Conservation (phyloP, 1,140 invertebrate genomes). For the Muscidifurax raptorellus region DNA sequence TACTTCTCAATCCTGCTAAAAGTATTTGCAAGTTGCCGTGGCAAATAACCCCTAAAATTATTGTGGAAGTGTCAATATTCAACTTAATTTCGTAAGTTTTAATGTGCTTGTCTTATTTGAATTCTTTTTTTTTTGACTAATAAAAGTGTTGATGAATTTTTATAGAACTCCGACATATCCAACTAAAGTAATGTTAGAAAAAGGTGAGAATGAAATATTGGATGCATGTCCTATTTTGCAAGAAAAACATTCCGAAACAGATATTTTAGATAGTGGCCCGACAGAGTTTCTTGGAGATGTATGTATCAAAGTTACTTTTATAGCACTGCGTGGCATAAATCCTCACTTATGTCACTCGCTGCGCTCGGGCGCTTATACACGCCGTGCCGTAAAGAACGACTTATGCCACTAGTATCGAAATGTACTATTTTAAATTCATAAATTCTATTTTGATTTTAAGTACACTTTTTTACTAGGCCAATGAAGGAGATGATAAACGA, state of each 20-base stretch:
- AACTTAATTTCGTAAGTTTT: conserved; percentile 43
- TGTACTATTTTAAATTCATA: not conserved
- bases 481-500: not conserved
- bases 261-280: not conserved
- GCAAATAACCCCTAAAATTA: conserved; percentile 15
- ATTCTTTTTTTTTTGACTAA: not conserved
- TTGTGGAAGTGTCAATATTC: not conserved
- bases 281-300: not conserved
- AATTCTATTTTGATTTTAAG: not conserved
- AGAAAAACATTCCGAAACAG: not conserved
- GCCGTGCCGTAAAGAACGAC: no score
- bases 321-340: no score
- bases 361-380: no score
- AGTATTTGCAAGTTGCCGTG: conserved; percentile 42
- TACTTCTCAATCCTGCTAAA: conserved; percentile 22
- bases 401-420: no score
- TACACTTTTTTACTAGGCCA: not conserved
- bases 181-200: conserved; percentile 42
- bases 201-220: conserved; percentile 36
- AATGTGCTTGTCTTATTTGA: not conserved
- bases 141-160: not conserved
- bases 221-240: not conserved
- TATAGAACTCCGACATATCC: conserved; percentile 25
- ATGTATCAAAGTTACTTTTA: not conserved
- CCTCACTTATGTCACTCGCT: no score